Percentiles rank a stretch among this genome's conserved stretches.
These are phyloP conservation scores for Sinocyclocheilus grahami DNA, from an alignment of 2,113 vertebrate genomes.

Conservation along the genomic window DNA sequence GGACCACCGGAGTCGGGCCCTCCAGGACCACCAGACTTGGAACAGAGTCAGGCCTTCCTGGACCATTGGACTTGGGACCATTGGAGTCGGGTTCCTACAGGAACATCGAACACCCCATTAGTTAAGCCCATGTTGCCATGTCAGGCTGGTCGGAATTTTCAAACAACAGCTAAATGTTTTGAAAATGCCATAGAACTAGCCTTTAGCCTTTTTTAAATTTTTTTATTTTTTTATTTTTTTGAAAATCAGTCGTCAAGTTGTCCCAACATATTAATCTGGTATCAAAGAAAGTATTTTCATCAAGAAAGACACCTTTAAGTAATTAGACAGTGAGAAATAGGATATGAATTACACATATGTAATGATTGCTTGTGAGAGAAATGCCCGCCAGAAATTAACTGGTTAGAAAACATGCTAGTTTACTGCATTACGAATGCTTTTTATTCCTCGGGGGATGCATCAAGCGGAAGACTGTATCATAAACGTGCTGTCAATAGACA, in stretches of 20 bases:
- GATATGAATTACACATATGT: not conserved
- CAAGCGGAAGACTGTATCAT: conserved; percentile 49
- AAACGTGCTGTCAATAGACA: conserved; percentile 33
- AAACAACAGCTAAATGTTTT: too few species aligned
- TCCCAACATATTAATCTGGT: not conserved
- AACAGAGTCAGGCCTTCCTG: too few species aligned
- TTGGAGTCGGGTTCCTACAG: too few species aligned
- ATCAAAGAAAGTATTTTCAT: not conserved
- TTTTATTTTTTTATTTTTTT: not conserved
- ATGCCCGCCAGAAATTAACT: not conserved
- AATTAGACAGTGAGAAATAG: conserved; percentile 5
- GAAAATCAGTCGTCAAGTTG: not conserved
- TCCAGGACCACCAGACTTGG: too few species aligned
- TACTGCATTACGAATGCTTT: conserved; percentile 43
- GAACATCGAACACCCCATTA: not conserved
- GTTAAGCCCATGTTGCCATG: not conserved
- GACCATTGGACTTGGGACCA: too few species aligned
- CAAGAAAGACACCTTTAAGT: not conserved
- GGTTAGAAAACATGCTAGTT: conserved; percentile 16
- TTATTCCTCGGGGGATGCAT: conserved; percentile 35
- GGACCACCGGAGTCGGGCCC: too few species aligned
- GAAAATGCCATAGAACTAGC: too few species aligned
- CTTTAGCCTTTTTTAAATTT: too few species aligned
- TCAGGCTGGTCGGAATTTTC: not conserved
- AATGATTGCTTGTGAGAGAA: not conserved